Conservation (phyloP, 2,113 vertebrate species). For the Varanus komodoensis region DNA sequence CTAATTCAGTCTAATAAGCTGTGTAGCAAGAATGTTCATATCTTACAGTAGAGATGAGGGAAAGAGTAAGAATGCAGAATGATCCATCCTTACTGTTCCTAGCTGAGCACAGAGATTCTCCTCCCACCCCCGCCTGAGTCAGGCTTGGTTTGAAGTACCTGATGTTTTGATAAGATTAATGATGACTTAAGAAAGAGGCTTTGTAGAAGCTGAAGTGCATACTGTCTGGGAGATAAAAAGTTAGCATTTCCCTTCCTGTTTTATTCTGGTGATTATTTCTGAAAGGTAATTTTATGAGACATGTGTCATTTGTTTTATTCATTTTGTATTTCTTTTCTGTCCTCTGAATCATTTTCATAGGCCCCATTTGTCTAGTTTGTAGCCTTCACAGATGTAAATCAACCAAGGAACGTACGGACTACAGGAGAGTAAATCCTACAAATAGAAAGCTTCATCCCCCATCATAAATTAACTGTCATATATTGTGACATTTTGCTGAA, state of each 20-base stretch:
- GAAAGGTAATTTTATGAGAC: conserved; percentile 23
- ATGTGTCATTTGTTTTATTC: conserved; percentile 11
- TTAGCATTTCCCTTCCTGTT: neutral
- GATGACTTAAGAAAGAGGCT: neutral
- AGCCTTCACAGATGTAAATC: conserved; percentile 16
- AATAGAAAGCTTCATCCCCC: neutral
- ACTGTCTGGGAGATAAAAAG: conserved; percentile 19
- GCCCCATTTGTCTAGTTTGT: conserved; percentile 2
- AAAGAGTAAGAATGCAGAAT: neutral
- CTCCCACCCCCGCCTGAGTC: neutral
- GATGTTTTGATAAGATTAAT: conserved; percentile 22
- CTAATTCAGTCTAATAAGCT: neutral
- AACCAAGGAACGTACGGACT: neutral
- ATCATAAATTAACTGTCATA: conserved; percentile 10
- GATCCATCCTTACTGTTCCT: neutral
- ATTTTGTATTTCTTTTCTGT: conserved; percentile 13
- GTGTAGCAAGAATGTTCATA: too few species aligned
- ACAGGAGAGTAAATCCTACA: conserved; percentile 15
- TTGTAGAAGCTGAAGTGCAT: neutral
- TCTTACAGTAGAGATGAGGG: neutral
- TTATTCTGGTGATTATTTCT: neutral
- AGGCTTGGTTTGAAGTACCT: neutral
- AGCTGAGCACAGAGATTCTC: neutral
- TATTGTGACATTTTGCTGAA: neutral
- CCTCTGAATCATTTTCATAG: conserved; percentile 13